phyloP scores from a whole-genome alignment of 1,140 invertebrate species.

The Leptinotarsa defecta region DNA sequence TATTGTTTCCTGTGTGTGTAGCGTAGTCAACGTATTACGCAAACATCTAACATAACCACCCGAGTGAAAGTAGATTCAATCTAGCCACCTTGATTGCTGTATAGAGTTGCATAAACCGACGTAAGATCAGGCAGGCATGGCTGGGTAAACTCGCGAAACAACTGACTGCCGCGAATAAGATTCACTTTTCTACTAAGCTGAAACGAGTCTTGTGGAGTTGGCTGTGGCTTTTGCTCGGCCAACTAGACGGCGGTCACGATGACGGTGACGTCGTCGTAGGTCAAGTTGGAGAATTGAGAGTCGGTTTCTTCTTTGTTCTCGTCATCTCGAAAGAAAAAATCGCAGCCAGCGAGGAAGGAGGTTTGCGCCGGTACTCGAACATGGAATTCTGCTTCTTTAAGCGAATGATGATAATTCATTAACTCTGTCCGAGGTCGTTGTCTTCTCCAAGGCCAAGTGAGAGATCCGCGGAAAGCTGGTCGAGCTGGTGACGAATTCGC shows the following conservation, averaged over 20 bases:
- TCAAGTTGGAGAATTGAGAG: neutral
- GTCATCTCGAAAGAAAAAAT: neutral
- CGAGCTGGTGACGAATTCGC: no score
- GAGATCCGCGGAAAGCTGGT: neutral
- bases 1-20: constrained; percentile 18
- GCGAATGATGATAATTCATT: neutral
- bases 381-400: constrained; percentile 1
- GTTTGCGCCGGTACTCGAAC: neutral
- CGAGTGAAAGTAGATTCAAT: constrained; percentile 23
- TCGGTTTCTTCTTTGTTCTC: constrained; percentile 13
- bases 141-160: constrained; percentile 22
- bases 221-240: constrained; percentile 10
- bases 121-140: constrained; percentile 8
- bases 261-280: constrained; percentile 20
- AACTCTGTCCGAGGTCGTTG: neutral
- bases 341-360: neutral
- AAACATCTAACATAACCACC: constrained; percentile 22
- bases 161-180: constrained; percentile 14
- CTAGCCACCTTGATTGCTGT: constrained; percentile 20
- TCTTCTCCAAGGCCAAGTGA: neutral
- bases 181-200: constrained; percentile 25
- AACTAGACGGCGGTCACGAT: constrained; percentile 15
- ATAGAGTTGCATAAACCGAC: constrained; percentile 23
- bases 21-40: constrained; percentile 16
- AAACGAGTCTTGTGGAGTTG: constrained; percentile 15